phyloP scores from a whole-genome alignment of 2,888 invertebrate genomes.

The Sericinus montela region DNA sequence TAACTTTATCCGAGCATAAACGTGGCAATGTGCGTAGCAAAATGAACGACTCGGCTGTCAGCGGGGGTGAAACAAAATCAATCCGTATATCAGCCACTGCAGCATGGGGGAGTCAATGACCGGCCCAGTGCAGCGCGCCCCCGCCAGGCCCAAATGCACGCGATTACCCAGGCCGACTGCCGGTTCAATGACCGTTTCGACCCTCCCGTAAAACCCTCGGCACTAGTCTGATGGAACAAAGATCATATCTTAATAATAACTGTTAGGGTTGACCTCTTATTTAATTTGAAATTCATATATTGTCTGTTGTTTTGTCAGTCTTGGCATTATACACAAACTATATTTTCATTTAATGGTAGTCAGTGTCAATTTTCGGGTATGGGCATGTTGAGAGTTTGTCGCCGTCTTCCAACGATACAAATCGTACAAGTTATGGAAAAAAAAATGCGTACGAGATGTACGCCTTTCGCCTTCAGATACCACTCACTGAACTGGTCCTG shows the following conservation, averaged over 20 bases:
- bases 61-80: slow-evolving; percentile 44
- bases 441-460: too few species aligned
- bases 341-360: too few species aligned
- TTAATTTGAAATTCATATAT: background rate
- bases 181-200: slow-evolving; percentile 67
- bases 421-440: too few species aligned
- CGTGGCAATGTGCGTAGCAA: slow-evolving; percentile 1
- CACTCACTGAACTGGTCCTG: too few species aligned
- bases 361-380: too few species aligned
- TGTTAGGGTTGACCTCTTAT: slow-evolving; percentile 7
- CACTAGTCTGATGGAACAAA: slow-evolving; percentile 29
- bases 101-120: slow-evolving; percentile 65
- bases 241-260: slow-evolving; percentile 13
- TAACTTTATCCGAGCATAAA: too few species aligned
- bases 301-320: background rate
- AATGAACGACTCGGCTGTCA: slow-evolving; percentile 12
- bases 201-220: slow-evolving; percentile 49
- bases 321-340: too few species aligned
- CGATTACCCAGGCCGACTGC: slow-evolving; percentile 57
- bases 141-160: slow-evolving; percentile 40
- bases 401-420: too few species aligned
- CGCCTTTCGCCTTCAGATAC: too few species aligned
- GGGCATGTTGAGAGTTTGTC: too few species aligned
- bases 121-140: slow-evolving; percentile 57
- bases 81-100: slow-evolving; percentile 48